A percentile compares a stretch with the other conserved stretches of the same genome.
phyloP scores from a whole-genome alignment of 2,888 invertebrate genomes.

The Rhorus exstirpatorius region DNA sequence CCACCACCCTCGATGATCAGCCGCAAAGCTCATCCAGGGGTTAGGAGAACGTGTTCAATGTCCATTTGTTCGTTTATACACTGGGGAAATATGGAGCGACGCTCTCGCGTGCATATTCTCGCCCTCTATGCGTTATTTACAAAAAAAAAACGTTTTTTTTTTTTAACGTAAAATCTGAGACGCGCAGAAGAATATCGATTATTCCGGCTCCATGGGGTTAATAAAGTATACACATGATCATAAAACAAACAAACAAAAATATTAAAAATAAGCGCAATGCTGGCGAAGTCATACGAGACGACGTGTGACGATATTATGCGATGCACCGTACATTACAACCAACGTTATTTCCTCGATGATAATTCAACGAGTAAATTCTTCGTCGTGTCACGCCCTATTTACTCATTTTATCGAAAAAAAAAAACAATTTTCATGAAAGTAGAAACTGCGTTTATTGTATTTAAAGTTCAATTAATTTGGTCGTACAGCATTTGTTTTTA shows the following conservation, averaged over 20 bases:
- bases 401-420: neutral
- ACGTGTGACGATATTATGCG: neutral
- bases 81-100: conserved; percentile 58
- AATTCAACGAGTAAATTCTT: neutral
- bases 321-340: neutral
- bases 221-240: conserved; percentile 18
- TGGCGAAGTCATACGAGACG: conserved; percentile 20
- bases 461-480: no score
- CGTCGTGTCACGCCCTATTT: neutral
- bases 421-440: neutral
- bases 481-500: no score
- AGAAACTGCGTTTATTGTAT: neutral
- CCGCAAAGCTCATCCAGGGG: neutral
- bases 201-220: neutral
- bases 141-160: neutral
- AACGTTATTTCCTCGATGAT: neutral
- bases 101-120: conserved; percentile 1
- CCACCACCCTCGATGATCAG: neutral
- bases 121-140: conserved; percentile 19
- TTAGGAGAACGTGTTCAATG: conserved; percentile 24
- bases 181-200: conserved; percentile 13
- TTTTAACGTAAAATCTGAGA: conserved; percentile 7
- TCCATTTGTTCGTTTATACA: conserved; percentile 47
- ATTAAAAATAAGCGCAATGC: conserved; percentile 1
- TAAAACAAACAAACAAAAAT: conserved; percentile 22